Base-by-base conservation (phyloP, 2,113 vertebrate species). In the Anser cygnoides region DNA sequence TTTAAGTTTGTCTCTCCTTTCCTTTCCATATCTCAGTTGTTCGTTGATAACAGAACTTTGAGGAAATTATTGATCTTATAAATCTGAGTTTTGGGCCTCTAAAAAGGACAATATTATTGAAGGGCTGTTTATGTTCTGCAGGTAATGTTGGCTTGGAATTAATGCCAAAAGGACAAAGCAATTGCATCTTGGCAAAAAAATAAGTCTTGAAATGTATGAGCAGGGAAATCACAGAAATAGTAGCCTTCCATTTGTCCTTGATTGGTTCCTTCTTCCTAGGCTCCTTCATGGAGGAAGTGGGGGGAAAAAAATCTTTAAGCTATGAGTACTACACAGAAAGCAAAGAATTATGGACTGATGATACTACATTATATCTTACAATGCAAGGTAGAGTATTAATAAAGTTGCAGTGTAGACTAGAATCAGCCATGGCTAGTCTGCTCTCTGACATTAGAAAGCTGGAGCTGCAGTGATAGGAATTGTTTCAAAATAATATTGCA, bases 401-500 rank as follows among this genome's bases (percentile, higher is more conserved):
- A 23, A 29, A 66, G 28, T 13, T 14, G 10, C 26, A 70, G 59
- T 52, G 63, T 2, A 68, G 58, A 62, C 22, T 79, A 52, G 79
- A 29, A 83, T 13, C 71, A 70, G 44, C 49, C 31, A 21, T 2
- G 3, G 52, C 54, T 66, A 55, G 26, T 58, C 68, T 89, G 55
- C 28, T 77, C 12, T 63, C 70, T 63, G 59, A 25, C 21, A 25
- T 44, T 2, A 37, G 61, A 75, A 50, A 72, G 57, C 87, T 96
- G 81, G 61, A 82, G 73, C 77, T 14, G 2, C 65, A 67, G 73
- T 68, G 84, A 33, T 84, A 87, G 90, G 68, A 78, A 46, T 84
- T 67, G 41, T n/a, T 67, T 28, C 5, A 68, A 66, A 62, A 82
- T 7, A 62, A 15, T 7, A 19, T 31, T 46, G 41, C 84, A 58